Evolutionary conservation across 2,113 vertebrate species (phyloP), one percentile per base, ranked within the genome.

Genomic region (Tenrec ecaudatus): DNA sequence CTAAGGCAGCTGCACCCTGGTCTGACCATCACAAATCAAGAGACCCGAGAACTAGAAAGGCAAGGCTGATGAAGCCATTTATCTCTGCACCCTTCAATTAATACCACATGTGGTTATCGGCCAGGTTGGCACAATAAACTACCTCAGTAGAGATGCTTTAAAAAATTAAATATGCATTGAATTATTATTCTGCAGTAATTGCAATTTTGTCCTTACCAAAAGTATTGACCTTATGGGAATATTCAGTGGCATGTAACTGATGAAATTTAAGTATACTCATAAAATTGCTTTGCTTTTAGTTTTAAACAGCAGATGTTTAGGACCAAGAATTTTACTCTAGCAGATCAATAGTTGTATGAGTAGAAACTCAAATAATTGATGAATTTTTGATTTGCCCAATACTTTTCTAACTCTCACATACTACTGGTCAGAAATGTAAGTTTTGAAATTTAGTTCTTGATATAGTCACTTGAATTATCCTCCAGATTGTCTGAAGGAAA

Each of bases 191-290:
- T 29, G 57, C 86, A n/a, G 57, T 96, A 85, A 92, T 89, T 87
- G 82, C 85, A 92, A 82, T 91, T 93, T 90, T 95, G 27, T 88
- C 38, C 25, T 96, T 92, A 33, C 29, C 69, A 81, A 53, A 95
- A 87, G 3, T 88, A 91, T 93, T 94, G 81, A 84, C 81, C 15
- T 92, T 29, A 23, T 86, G 64, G 57, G 82, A 94, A 71, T 92
- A 95, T 92, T 92, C 84, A 29, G 77, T 91, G 10, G 91, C 87
- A 57, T 88, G 62, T 80, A 85, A 94, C 58, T 87, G 92, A 88
- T 81, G 86, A 93, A 94, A 93, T 96, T 96, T 73, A 95, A 53
- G 23, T 95, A 40, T 75, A 94, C 57, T 92, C 89, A 79, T 3
- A 89, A 88, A 80, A 91, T 85, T 20, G 40, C 47, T 76, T 36